Conservation (phyloP, 2,113 vertebrate species). For the Tachysurus fulvidraco region DNA sequence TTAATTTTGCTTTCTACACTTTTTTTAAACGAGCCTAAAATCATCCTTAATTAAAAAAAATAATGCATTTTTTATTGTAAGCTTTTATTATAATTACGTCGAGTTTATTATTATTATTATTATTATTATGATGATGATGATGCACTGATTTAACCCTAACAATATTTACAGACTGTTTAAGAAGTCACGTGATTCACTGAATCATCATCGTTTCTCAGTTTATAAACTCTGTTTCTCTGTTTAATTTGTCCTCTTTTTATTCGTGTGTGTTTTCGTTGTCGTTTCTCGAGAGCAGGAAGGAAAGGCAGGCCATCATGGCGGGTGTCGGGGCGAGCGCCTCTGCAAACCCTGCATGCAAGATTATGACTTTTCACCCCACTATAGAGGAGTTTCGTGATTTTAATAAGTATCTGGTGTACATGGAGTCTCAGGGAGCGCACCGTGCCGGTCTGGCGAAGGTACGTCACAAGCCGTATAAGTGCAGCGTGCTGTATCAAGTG, state of each 20-base stretch:
- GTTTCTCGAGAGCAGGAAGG: constrained; percentile 33
- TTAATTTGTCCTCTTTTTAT: not conserved
- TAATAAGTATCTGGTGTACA: constrained; percentile 89
- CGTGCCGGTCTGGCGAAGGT: constrained; percentile 93
- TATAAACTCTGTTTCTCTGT: not conserved
- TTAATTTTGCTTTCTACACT: not conserved
- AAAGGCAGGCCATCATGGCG: constrained; percentile 77
- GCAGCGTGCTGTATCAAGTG: not conserved
- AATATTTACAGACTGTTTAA: not conserved
- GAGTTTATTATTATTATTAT: not conserved
- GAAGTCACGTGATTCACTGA: not conserved
- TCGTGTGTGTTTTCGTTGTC: not conserved
- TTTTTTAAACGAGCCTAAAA: not conserved
- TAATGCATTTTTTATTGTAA: not conserved
- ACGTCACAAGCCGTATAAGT: no score
- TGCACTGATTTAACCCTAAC: not conserved
- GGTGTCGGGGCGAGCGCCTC: constrained; percentile 71
- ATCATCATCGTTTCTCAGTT: not conserved
- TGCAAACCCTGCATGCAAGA: constrained; percentile 91
- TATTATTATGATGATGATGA: not conserved
- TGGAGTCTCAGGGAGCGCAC: constrained; percentile 95
- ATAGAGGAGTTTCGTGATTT: constrained; percentile 93
- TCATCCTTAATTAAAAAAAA: not conserved
- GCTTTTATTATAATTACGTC: not conserved
- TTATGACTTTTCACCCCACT: constrained; percentile 94